Evolutionary conservation across 2,113 vertebrate species (phyloP), one percentile per base, ranked within the genome.

Genomic region (Oreochromis tanganicae): DNA sequence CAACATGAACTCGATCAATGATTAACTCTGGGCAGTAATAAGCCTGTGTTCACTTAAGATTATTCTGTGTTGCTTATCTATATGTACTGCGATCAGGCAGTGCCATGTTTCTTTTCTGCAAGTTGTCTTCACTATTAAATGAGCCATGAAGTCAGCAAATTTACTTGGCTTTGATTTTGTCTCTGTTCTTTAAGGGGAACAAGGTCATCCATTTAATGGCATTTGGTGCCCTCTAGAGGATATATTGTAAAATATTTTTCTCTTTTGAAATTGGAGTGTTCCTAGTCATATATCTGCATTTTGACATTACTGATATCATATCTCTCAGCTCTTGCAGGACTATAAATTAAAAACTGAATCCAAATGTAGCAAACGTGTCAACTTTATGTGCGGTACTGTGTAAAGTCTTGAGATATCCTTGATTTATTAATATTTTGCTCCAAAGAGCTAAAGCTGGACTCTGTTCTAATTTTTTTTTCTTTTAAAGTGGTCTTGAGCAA

Each of bases 151-250:
- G 75, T 83, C 48, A 82, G 87, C 84, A 94, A 55, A 87, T 71
- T 57, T 10, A 84, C 17, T 17, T 61, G 19, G 75, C 57, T 38
- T 29, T 75, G 13, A 5, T 73, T 91, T 87, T 84, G 29, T 79
- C 17, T 78, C 41, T 66, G 4, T 59, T 78, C 9, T n/a, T 78
- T 29, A 8, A 46, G 2, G 8, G 5, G 1, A 81, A 56, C 8
- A 7, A 27, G 5, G 29, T 34, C 24, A 12, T 9, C 16, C 50
- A 81, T 91, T 85, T 63, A 68, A 81, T 86, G 32, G 81, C 27
- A 11, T 88, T 68, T 92, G 89, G 81, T 90, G 87, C 96, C 95
- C 91, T 90, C 95, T 95, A 91, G 88, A 89, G 95, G 91, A 73
- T 16, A 2, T 55, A 17, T 14, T 17, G 24, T 78, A 12, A 78